phyloP scores from a whole-genome alignment of 2,113 vertebrate genomes.

The Delphinapterus leucas region DNA sequence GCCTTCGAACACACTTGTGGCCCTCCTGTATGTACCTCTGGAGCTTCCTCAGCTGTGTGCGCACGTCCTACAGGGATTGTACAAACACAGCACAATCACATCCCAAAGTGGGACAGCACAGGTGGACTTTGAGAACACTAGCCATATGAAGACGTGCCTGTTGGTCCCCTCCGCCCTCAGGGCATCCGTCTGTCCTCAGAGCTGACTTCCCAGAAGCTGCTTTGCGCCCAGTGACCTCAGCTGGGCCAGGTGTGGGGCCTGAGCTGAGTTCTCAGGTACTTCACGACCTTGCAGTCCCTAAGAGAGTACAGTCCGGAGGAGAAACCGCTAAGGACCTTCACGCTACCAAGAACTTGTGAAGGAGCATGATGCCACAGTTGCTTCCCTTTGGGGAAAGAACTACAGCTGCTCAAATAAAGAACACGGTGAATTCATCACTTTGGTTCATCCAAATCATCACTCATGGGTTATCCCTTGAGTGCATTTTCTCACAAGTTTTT shows the following conservation, averaged over 20 bases:
- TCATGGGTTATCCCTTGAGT: neutral
- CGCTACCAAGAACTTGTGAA: neutral
- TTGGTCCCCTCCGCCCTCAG: neutral
- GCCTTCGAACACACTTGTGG: slow-evolving; percentile 69
- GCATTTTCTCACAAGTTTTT: neutral
- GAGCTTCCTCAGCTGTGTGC: neutral
- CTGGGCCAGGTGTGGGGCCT: slow-evolving; percentile 12
- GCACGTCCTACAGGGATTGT: neutral
- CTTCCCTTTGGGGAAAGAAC: neutral
- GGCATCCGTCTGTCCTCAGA: neutral
- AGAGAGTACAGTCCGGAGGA: neutral
- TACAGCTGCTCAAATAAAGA: slow-evolving; percentile 43
- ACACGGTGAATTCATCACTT: neutral
- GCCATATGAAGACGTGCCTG: neutral
- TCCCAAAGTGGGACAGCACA: neutral
- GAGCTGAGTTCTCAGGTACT: slow-evolving; percentile 23
- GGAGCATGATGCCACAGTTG: neutral
- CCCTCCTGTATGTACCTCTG: slow-evolving; percentile 53
- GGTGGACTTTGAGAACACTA: neutral
- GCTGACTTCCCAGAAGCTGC: slow-evolving; percentile 24
- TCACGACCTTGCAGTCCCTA: neutral
- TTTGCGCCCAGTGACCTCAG: neutral
- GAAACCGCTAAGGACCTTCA: neutral
- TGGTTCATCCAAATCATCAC: neutral
- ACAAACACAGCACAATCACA: neutral